Conservation (phyloP, 2,797 vertebrate species). For the Graptemys geographica region DNA sequence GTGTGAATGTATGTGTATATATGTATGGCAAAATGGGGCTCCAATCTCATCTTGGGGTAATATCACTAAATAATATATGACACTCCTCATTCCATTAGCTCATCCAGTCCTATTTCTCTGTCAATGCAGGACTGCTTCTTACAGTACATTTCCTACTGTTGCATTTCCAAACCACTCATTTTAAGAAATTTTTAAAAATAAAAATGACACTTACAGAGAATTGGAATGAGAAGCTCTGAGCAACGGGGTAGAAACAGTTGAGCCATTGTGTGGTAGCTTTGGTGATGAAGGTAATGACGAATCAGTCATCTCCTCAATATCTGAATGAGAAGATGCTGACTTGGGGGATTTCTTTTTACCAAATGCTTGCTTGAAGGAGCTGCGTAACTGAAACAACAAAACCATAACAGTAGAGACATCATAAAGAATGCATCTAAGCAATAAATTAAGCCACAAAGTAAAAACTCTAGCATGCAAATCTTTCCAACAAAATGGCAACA, state of each 20-base stretch:
- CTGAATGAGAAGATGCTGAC: slow-evolving; percentile 97
- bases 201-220: slow-evolving; percentile 86
- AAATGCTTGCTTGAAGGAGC: slow-evolving; percentile 99
- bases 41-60: not conserved
- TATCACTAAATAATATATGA: not conserved
- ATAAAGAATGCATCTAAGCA: not conserved
- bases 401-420: slow-evolving; percentile 5
- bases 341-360: slow-evolving; percentile 98
- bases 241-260: slow-evolving; percentile 83
- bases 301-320: slow-evolving; percentile 99
- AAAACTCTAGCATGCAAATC: slow-evolving; percentile 73
- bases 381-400: slow-evolving; percentile 89
- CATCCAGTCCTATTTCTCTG: not conserved
- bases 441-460: not conserved
- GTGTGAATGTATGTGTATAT: not conserved
- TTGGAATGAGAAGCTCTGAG: slow-evolving; percentile 94
- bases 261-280: slow-evolving; percentile 91
- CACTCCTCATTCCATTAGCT: not conserved
- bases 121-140: not conserved
- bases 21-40: not conserved
- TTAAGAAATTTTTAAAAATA: not conserved
- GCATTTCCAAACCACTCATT: not conserved
- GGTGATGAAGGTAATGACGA: slow-evolving; percentile 95
- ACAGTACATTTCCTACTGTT: rapidly evolving
- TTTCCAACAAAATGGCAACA: slow-evolving; percentile 48